Evolutionary conservation across 2,888 invertebrate species (phyloP).

Genomic region (Bellardia bayeri): DNA sequence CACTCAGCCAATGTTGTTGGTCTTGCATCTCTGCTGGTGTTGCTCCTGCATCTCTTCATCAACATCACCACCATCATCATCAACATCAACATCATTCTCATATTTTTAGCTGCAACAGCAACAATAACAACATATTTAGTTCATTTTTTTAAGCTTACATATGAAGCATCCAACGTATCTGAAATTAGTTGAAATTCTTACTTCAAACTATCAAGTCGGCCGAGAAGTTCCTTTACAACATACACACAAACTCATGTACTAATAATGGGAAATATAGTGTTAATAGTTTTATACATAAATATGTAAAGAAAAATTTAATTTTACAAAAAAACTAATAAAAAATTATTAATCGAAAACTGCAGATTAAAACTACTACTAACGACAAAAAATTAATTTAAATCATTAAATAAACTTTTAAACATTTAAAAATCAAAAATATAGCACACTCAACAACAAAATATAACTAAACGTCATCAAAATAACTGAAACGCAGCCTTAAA

Average conservation of each 20-base stretch:
- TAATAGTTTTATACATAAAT: neutral
- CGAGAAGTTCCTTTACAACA: slow-evolving; percentile 27
- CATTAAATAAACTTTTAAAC: too few relatives aligned
- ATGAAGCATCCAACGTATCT: slow-evolving; percentile 74
- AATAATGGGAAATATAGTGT: neutral
- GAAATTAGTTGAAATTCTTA: slow-evolving; percentile 82
- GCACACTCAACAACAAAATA: too few relatives aligned
- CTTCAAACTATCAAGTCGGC: slow-evolving; percentile 80
- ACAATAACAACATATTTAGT: slow-evolving; percentile 70
- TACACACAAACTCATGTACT: neutral
- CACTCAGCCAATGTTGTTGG: slow-evolving; percentile 61
- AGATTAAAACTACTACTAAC: neutral
- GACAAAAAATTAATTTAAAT: too few relatives aligned
- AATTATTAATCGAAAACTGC: neutral
- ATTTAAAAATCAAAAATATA: too few relatives aligned
- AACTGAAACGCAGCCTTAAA: too few relatives aligned
- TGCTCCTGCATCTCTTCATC: neutral
- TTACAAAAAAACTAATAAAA: too few relatives aligned
- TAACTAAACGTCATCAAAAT: too few relatives aligned
- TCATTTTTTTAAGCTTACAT: slow-evolving; percentile 74
- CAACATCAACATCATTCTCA: neutral
- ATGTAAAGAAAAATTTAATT: neutral
- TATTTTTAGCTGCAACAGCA: slow-evolving; percentile 33
- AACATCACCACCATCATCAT: slow-evolving; percentile 18
- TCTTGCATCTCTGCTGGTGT: slow-evolving; percentile 32